phyloP scores from a whole-genome alignment of 2,797 vertebrate genomes.

The Astyanax mexicanus region DNA sequence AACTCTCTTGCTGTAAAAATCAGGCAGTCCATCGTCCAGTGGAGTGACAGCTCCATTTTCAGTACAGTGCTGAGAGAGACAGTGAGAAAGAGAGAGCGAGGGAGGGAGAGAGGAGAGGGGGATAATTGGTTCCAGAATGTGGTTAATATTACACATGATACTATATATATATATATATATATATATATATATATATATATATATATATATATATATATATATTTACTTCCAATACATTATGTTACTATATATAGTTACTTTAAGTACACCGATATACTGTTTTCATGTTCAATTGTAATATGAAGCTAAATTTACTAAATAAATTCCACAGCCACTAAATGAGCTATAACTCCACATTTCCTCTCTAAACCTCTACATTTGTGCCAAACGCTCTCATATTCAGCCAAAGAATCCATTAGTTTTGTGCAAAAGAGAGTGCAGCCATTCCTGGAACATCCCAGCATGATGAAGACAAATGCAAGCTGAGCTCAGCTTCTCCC shows the following conservation, averaged over 20 bases:
- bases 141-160: too few species aligned
- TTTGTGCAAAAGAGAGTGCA: neutral
- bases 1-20: slow-evolving; percentile 92
- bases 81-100: neutral
- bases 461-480: slow-evolving; percentile 63
- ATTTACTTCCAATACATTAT: too few species aligned
- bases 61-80: slow-evolving; percentile 71
- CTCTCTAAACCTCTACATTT: neutral
- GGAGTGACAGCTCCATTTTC: slow-evolving; percentile 86
- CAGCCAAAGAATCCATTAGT: neutral
- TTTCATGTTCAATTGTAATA: too few species aligned
- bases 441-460: neutral
- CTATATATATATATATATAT: too few species aligned
- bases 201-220: too few species aligned
- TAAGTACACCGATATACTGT: too few species aligned
- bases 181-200: too few species aligned
- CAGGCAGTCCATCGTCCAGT: slow-evolving; percentile 89
- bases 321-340: slow-evolving; percentile 10
- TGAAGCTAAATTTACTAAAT: neutral
- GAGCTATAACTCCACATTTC: neutral
- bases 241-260: too few species aligned
- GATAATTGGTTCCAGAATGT: too few species aligned
- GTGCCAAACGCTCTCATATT: neutral
- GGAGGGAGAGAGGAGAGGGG: neutral
- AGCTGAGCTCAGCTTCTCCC: slow-evolving; percentile 57